phyloP scores from a whole-genome alignment of 2,888 invertebrate genomes.

The Miltochrista miniata region DNA sequence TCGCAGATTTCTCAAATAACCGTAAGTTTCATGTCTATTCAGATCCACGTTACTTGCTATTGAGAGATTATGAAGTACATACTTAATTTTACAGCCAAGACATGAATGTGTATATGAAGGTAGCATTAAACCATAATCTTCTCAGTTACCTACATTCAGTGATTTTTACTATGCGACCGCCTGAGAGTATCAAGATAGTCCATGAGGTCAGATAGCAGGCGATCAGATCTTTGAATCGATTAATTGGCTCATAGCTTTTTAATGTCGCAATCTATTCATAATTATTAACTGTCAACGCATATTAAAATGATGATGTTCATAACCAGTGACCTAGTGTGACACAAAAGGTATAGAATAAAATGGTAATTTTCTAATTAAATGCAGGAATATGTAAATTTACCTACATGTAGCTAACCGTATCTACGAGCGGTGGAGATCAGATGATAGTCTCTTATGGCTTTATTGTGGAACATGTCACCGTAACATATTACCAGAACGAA shows the following conservation, averaged over 20 bases:
- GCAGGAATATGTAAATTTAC: neutral
- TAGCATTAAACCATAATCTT: neutral
- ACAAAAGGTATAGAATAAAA: neutral
- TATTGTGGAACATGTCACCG: no score
- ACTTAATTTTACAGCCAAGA: constrained; percentile 3
- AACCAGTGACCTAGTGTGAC: neutral
- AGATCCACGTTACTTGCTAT: constrained; percentile 23
- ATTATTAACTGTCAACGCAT: neutral
- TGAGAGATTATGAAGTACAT: constrained; percentile 1
- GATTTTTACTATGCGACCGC: neutral
- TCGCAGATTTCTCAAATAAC: constrained; percentile 22
- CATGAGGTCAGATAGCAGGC: no score
- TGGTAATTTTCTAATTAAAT: neutral
- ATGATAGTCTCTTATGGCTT: no score
- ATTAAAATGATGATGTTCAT: neutral
- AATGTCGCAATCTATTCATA: neutral
- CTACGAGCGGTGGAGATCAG: no score
- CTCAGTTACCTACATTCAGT: neutral
- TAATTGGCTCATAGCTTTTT: neutral
- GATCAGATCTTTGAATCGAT: no score
- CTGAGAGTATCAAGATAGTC: neutral
- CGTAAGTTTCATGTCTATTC: no score
- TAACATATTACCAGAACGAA: no score
- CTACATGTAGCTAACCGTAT: no score
- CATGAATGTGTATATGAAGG: neutral